These are phyloP conservation scores for Ifrita kowaldi DNA, from an alignment of 2,113 vertebrate species.

Conservation along the genomic window DNA sequence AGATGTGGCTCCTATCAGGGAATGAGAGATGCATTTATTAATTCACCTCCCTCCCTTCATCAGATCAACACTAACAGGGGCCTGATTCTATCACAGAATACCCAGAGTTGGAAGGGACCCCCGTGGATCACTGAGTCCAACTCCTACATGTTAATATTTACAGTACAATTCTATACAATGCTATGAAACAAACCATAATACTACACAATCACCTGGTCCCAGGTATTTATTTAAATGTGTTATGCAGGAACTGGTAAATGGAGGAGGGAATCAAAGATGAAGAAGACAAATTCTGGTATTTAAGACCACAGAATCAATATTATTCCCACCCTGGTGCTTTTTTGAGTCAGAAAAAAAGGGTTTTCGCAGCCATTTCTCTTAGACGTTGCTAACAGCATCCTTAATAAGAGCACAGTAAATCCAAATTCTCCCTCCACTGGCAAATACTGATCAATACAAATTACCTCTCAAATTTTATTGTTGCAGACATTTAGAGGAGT, in stretches of 20 bases:
- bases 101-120: background rate
- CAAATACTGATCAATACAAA: conserved; percentile 22
- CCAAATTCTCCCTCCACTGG: background rate
- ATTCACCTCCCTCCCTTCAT: background rate
- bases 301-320: conserved; percentile 3
- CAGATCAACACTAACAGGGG: background rate
- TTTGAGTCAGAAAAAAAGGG: background rate
- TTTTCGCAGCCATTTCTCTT: background rate
- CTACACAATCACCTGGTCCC: background rate
- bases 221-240: background rate
- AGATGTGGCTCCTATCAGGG: background rate
- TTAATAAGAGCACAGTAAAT: conserved; percentile 6
- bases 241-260: background rate
- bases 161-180: background rate
- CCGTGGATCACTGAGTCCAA: background rate
- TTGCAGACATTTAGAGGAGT: background rate
- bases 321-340: background rate
- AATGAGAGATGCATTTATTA: background rate
- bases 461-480: background rate
- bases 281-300: background rate
- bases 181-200: background rate
- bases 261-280: background rate
- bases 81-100: background rate
- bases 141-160: background rate
- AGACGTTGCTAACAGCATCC: background rate